A percentile compares a stretch with the other conserved stretches of the same genome.
These are phyloP conservation scores for Proteles cristata DNA, from an alignment of 2,113 vertebrate species.

Conservation along the genomic window DNA sequence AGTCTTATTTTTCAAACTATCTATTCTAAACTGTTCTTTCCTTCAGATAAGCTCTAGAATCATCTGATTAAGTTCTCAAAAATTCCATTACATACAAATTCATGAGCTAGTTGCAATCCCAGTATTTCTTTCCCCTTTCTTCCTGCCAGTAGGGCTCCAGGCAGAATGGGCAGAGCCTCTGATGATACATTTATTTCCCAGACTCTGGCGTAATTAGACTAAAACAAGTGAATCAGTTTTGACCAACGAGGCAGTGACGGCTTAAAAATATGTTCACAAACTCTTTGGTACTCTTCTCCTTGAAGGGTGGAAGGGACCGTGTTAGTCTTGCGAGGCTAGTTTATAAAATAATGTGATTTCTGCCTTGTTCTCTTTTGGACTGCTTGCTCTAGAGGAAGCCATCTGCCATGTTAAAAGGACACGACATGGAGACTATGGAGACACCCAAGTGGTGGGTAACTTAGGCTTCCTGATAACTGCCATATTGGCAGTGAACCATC, in stretches of 20 bases:
- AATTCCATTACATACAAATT: not conserved
- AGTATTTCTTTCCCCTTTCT: not conserved
- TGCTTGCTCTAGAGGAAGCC: not conserved
- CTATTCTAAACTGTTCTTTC: not conserved
- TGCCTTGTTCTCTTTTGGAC: not conserved
- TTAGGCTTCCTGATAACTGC: not conserved
- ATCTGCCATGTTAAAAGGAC: not conserved
- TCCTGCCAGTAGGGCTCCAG: not conserved
- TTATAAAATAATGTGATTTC: not conserved
- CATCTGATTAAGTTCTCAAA: not conserved
- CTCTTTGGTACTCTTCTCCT: not conserved
- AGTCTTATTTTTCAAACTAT: conserved; percentile 10
- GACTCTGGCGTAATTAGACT: not conserved
- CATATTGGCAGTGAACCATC: not conserved
- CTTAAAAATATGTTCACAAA: conserved; percentile 20
- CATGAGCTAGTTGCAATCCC: not conserved
- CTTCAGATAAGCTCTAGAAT: conserved; percentile 41
- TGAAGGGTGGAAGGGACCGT: not conserved
- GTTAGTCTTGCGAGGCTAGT: not conserved
- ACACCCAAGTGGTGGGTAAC: not conserved
- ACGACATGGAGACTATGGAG: not conserved
- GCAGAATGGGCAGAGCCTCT: not conserved
- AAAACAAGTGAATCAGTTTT: conserved; percentile 16
- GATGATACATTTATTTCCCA: not conserved
- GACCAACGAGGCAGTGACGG: not conserved